Conservation (phyloP, 2,113 vertebrate species). For the Anolis carolinensis region DNA sequence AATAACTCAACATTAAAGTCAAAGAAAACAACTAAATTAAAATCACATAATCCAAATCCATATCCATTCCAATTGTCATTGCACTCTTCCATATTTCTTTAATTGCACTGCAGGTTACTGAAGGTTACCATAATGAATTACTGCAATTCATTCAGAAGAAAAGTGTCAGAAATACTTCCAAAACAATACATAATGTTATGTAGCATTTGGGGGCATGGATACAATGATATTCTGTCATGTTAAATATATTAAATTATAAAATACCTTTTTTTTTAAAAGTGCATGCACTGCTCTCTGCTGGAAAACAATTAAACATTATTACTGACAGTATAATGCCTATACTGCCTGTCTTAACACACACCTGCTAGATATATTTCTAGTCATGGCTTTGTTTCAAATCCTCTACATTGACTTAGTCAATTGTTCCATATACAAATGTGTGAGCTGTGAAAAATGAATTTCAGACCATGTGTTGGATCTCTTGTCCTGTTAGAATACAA, state of each 20-base stretch:
- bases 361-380: background rate
- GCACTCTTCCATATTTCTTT: no score
- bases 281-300: slow-evolving; percentile 65
- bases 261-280: background rate
- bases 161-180: background rate
- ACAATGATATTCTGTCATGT: background rate
- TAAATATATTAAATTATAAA: background rate
- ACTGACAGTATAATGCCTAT: background rate
- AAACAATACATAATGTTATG: background rate
- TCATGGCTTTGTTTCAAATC: background rate
- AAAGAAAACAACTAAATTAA: no score
- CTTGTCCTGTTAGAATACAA: background rate
- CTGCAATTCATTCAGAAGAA: background rate
- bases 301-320: slow-evolving; percentile 19
- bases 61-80: no score
- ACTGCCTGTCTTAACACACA: background rate
- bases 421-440: background rate
- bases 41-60: no score
- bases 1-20: no score
- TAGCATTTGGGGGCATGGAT: background rate
- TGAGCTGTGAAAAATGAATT: slow-evolving; percentile 11
- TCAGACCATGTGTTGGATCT: background rate
- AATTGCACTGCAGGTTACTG: no score
- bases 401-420: background rate
- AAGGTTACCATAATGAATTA: background rate